These are phyloP conservation scores for Thalassoma bifasciatum DNA, from an alignment of 2,113 vertebrate genomes.

Conservation along the genomic window DNA sequence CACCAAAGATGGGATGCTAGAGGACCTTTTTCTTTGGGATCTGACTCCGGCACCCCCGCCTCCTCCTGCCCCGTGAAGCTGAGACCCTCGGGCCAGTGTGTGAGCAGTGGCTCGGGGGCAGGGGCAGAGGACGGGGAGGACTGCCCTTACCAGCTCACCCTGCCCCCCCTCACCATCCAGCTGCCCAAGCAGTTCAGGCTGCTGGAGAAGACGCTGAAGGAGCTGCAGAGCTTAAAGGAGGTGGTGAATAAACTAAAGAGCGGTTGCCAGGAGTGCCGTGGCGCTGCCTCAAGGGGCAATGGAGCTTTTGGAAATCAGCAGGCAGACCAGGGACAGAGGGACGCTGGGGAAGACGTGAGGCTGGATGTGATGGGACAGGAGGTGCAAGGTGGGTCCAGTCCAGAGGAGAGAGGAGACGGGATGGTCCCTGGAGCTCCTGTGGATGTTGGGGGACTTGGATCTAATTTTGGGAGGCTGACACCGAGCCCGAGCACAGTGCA, in stretches of 20 bases:
- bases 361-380: slow-evolving; percentile 83
- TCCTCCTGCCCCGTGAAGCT: slow-evolving; percentile 87
- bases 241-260: slow-evolving; percentile 88
- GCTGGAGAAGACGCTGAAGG: slow-evolving; percentile 91
- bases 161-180: slow-evolving; percentile 92
- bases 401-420: slow-evolving; percentile 73
- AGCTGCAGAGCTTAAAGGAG: slow-evolving; percentile 91
- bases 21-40: slow-evolving; percentile 58
- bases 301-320: slow-evolving; percentile 78
- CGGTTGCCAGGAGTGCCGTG: slow-evolving; percentile 88
- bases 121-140: slow-evolving; percentile 81
- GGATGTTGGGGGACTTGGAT: slow-evolving; percentile 53
- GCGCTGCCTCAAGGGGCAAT: slow-evolving; percentile 78
- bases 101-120: slow-evolving; percentile 56
- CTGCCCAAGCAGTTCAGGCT: slow-evolving; percentile 89
- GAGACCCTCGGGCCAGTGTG: slow-evolving; percentile 85
- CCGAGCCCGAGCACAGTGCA: slow-evolving; percentile 68
- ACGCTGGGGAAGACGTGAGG: slow-evolving; percentile 55
- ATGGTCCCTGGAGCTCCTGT: slow-evolving; percentile 39
- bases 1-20: slow-evolving; percentile 72
- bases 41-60: slow-evolving; percentile 44
- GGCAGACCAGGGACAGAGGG: slow-evolving; percentile 66
- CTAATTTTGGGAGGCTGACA: slow-evolving; percentile 60
- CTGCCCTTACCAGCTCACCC: slow-evolving; percentile 89
- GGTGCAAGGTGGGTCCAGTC: slow-evolving; percentile 73